Conservation (phyloP, 2,797 vertebrate genomes). For the Silurus lanzhouensis region DNA sequence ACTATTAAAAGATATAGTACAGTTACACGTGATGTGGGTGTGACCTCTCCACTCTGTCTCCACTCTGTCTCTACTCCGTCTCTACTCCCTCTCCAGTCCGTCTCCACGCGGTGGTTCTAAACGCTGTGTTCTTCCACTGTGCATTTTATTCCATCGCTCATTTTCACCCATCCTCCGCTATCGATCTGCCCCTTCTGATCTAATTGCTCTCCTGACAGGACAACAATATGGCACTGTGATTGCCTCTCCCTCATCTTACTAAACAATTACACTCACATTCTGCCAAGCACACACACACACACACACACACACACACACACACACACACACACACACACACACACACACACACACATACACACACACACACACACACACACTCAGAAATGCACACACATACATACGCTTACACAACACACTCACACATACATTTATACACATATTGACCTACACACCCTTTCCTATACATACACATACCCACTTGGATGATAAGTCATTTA, state of each 20-base stretch:
- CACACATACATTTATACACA: no score
- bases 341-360: background rate
- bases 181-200: slow-evolving; percentile 52
- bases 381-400: no score
- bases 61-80: background rate
- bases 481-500: no score
- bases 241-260: slow-evolving; percentile 39
- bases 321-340: background rate
- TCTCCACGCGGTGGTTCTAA: background rate
- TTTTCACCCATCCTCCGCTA: slow-evolving; percentile 31
- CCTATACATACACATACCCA: no score
- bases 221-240: slow-evolving; percentile 46
- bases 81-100: background rate
- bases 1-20: background rate
- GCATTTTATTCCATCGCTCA: background rate
- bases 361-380: background rate
- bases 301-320: background rate
- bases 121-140: background rate
- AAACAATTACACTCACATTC: slow-evolving; percentile 34
- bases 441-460: no score
- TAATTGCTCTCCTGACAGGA: slow-evolving; percentile 56
- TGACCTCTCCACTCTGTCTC: no score
- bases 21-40: no score
- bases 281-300: background rate
- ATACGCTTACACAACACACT: no score